Evolutionary conservation across 2,113 vertebrate genomes (phyloP), one percentile per base, ranked within the genome.

Genomic region (Bos indicus): DNA sequence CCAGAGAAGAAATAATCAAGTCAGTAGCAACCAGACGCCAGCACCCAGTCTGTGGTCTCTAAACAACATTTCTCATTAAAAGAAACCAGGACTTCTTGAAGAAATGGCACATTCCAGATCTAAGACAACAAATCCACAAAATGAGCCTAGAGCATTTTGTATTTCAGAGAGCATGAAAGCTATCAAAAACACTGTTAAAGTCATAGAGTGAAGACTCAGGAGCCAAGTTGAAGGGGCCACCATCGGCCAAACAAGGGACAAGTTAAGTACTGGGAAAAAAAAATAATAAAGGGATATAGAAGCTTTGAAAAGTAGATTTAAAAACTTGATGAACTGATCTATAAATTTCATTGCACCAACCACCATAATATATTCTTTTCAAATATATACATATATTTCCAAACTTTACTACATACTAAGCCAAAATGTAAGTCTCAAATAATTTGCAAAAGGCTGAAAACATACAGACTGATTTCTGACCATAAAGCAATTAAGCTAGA

Each of bases 81-180:
- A 48, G 74, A 74, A 46, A 94, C 8, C 23, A 74, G 6, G 17
- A 17, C 36, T 87, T 91, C 36, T 40, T 77, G 36, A 48, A 57
- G 46, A 96, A 88, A 92, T 88, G 77, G 77, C 36, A 95, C 12
- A 91, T 91, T 87, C 51, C n/a, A 91, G 25, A n/a, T 93, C 46
- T 62, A 57, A 85, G 59, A 87, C 15, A 81, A 90, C 59, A 96
- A 80, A 74, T 9, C 6, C 33, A 83, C 6, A 74, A 95, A 26
- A 14, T 60, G 9, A 84, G 33, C 43, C 19, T 21, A 82, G 10
- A 60, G 16, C 48, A 48, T 48, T 36, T n/a, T 56, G 3, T 33
- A 88, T 64, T 88, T 48, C 46, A 84, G n/a, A 21, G 81, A 94
- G n/a, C 28, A 81, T 6, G 23, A 94, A 78, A 36, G 43, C 21